Evolutionary conservation across 2,797 vertebrate species (phyloP).

Genomic region (Catostomus latipinnis): DNA sequence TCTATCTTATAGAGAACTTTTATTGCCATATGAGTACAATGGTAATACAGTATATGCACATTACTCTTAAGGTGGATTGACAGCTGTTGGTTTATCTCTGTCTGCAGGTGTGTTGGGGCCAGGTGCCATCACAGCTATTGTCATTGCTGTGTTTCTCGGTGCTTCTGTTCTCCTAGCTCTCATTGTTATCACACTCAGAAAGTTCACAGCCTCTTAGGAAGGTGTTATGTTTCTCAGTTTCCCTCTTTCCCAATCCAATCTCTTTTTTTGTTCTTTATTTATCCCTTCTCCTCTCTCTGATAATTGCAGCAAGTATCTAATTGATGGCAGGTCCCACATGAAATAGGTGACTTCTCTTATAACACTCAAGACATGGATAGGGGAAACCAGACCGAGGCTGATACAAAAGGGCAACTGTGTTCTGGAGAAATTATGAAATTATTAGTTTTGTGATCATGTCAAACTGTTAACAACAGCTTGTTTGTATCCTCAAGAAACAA

Average conservation of each 20-base stretch:
- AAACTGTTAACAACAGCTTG: background rate
- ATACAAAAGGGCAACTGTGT: background rate
- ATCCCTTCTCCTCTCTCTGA: background rate
- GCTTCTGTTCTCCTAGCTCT: conserved; percentile 95
- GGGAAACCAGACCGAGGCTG: background rate
- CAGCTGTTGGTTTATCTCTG: conserved; percentile 44
- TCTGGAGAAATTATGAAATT: background rate
- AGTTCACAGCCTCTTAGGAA: conserved; percentile 89
- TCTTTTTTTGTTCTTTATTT: background rate
- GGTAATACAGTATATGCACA: too few relatives aligned
- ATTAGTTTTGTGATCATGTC: background rate
- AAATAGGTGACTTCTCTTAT: background rate
- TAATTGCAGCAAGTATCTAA: background rate
- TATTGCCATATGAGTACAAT: too few relatives aligned
- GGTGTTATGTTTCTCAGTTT: background rate
- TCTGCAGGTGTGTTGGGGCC: conserved; percentile 87
- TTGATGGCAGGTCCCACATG: background rate
- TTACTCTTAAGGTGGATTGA: conserved; percentile 4
- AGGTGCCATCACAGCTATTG: conserved; percentile 93
- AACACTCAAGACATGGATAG: background rate
- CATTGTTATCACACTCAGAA: conserved; percentile 91
- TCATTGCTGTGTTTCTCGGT: conserved; percentile 93
- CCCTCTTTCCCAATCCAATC: background rate
- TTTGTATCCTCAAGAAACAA: background rate
- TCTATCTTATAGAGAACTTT: too few relatives aligned